Evolutionary conservation across 64 coral and sea anemone species (phyloP), one percentile per base, ranked within the genome.

Genomic region (Porites lutea): DNA sequence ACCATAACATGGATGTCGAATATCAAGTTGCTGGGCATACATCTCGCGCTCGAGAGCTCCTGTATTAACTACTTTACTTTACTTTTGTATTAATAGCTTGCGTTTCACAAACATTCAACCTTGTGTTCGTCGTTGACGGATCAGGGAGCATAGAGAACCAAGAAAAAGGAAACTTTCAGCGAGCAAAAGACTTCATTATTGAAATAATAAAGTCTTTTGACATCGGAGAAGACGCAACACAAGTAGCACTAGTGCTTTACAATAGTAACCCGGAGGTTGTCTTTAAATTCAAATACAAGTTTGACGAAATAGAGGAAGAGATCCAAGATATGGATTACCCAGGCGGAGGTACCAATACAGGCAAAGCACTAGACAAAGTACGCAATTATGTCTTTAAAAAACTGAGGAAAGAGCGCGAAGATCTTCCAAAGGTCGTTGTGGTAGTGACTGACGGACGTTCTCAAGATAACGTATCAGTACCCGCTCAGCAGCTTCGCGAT

Each of bases 381-480:
- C 71, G 18, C 75, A 71, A 5, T 18, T 54, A 20, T 19, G 52
- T 97, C 13, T 94, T 87, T 76, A 61, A 79, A 2, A 68, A 65
- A n/a, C 27, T 37, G 27, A 74, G 58, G 23, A 55, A 71, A 51
- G 86, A 62, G 13, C 54, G 95, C 19, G 54, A 74, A 14, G 86
- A 88, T 6, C 67, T 88, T 2, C 74, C 87, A 3, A 90, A 90
- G 13, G 70, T 93, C 10, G 72, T 96, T 43, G 13, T 96, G 2
- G 78, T 96, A 23, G 22, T 96, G 3, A 96, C 87, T 43, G 94
- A 92, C 57, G 78, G 90, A 12, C 55, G 79, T 48, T 96, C 94
- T 4, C n/a, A 46, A 5, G 89, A 90, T 48, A 3, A 20, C 13
- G 78, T 89, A 15, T 21, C 14, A 14, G 15, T 78, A 22, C 86